Conservation (phyloP, 92 coral and sea anemone species). For the Porites rus region DNA sequence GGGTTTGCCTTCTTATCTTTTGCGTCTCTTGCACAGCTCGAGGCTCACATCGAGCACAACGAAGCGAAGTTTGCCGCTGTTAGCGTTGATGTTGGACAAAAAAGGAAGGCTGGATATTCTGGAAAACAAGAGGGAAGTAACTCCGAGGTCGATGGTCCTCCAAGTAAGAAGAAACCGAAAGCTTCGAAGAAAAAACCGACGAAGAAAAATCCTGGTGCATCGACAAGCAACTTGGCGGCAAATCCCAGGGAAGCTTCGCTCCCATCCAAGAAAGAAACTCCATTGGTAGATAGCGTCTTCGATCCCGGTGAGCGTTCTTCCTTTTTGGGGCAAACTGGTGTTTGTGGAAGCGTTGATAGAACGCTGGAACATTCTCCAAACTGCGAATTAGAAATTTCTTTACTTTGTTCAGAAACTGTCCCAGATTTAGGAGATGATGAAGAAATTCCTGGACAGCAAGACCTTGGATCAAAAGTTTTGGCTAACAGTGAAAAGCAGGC, state of each 20-base stretch:
- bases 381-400: slow-evolving; percentile 41
- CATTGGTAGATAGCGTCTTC: background rate
- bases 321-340: background rate
- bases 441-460: background rate
- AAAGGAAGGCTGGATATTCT: slow-evolving; percentile 39
- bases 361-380: slow-evolving; percentile 6
- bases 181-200: slow-evolving; percentile 20
- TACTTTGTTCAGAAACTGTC: slow-evolving; percentile 50
- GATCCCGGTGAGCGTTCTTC: background rate
- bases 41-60: slow-evolving; percentile 78
- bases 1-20: slow-evolving; percentile 89
- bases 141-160: slow-evolving; percentile 1
- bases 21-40: slow-evolving; percentile 72
- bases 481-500: background rate
- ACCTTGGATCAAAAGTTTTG: background rate
- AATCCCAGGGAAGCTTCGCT: background rate
- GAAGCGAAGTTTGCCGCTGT: slow-evolving; percentile 68
- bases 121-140: background rate
- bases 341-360: background rate
- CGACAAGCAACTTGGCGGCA: slow-evolving; percentile 17
- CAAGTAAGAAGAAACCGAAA: slow-evolving; percentile 29
- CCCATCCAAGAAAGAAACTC: background rate
- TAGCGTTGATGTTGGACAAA: slow-evolving; percentile 74
- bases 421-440: slow-evolving; percentile 45
- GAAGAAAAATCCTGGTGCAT: background rate